Evolutionary conservation across 2,888 invertebrate species (phyloP).

Genomic region (Galerucella nymphaeae): DNA sequence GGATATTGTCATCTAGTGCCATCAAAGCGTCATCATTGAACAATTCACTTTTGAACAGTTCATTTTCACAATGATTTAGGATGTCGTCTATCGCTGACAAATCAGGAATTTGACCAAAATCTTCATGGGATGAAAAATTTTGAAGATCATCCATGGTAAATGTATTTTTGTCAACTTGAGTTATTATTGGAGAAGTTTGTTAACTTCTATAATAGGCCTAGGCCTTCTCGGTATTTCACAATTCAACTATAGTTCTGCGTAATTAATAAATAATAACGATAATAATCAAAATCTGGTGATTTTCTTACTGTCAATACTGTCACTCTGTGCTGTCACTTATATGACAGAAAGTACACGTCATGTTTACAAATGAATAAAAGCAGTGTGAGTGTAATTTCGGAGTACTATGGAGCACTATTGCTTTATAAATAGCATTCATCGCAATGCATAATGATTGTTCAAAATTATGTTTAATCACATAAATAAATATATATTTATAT

Average conservation of each 20-base stretch:
- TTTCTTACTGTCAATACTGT: too few relatives aligned
- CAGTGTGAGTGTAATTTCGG: too few relatives aligned
- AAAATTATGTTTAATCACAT: too few relatives aligned
- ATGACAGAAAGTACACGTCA: too few relatives aligned
- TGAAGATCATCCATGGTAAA: conserved; percentile 61
- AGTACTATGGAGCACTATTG: too few relatives aligned
- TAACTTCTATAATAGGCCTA: background rate
- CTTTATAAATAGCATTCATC: too few relatives aligned
- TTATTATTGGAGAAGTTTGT: background rate
- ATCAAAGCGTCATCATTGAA: conserved; percentile 68
- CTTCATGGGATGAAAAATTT: conserved; percentile 63
- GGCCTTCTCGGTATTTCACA: background rate
- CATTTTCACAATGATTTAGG: conserved; percentile 75
- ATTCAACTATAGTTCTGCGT: background rate
- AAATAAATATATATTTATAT: too few relatives aligned
- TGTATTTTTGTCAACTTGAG: background rate
- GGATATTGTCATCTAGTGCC: conserved; percentile 65
- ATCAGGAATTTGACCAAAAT: conserved; percentile 73
- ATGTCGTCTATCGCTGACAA: conserved; percentile 79
- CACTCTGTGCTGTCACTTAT: too few relatives aligned
- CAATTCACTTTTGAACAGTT: conserved; percentile 70
- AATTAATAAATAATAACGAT: background rate
- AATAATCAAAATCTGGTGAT: background rate
- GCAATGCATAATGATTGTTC: too few relatives aligned
- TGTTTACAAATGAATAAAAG: too few relatives aligned